Evolutionary conservation across 2,113 vertebrate species (phyloP), one percentile per base, ranked within the genome.

Genomic region (Taxidea taxus): DNA sequence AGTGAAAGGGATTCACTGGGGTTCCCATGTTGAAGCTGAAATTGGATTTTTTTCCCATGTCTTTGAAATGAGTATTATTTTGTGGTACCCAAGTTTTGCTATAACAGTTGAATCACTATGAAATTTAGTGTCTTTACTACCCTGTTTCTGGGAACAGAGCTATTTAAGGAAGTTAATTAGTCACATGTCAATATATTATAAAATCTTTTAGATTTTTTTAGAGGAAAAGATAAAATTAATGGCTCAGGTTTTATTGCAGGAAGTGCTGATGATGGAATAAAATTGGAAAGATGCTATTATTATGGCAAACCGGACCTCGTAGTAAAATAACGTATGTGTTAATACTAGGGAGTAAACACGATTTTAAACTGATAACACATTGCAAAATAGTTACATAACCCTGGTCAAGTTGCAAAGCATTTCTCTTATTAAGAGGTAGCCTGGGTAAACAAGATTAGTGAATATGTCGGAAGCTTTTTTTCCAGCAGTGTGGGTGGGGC

Each of bases 401-500:
- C 42, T 34, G 74, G 37, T 68, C 49, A 91, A 58, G 82, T 27
- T 94, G 44, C 0, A 0, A 4, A 82, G 13, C 14, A 21, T 97
- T 98, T 95, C 74, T 66, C 4, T 51, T 60, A 91, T 18, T 94
- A 97, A 64, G 91, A 77, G 68, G 34, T 75, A 44, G 81, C 20
- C 16, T 80, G 51, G 18, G 77, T 51, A 93, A 97, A 98, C 74
- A 80, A 87, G 89, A 94, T 92, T 75, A 91, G 25, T 85, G 31
- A 1, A 0, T 44, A 16, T 64, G 72, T 96, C 74, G 62, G 83
- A 89, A 44, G 18, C 27, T 93, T 77, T 94, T 94, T 97, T 93
- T 7, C 58, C 83, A 92, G 95, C 89, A 95, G 93, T 72, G 58
- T 96, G 98, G 85, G 87, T 97, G 82, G 91, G 83, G 87, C 94